Percentiles rank a stretch among this genome's conserved stretches.
phyloP scores from a whole-genome alignment of 2,797 vertebrate species.

The Gephyroberyx darwinii region DNA sequence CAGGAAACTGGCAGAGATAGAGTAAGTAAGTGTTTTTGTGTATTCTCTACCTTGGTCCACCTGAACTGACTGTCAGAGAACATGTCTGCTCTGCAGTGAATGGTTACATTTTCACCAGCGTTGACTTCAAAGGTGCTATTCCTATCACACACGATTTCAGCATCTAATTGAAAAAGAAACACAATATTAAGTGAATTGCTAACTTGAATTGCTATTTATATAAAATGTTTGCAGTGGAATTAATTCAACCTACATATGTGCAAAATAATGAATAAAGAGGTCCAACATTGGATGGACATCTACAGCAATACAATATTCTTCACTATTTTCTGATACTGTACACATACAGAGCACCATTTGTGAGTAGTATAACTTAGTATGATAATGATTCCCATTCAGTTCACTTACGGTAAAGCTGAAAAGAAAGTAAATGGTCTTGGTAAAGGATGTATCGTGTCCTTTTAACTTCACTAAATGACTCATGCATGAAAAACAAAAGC shows the following conservation, averaged over 20 bases:
- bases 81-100: slow-evolving; percentile 47
- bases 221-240: background rate
- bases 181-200: background rate
- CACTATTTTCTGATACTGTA: background rate
- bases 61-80: slow-evolving; percentile 38
- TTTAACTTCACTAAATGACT: background rate
- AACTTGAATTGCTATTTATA: background rate
- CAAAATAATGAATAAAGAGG: background rate
- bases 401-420: slow-evolving; percentile 2
- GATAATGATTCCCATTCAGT: background rate
- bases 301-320: too few relatives aligned
- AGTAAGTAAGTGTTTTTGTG: background rate
- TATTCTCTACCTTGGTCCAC: slow-evolving; percentile 75
- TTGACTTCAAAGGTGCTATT: slow-evolving; percentile 39
- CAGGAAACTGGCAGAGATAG: background rate
- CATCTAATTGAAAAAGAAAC: slow-evolving; percentile 51
- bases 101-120: slow-evolving; percentile 60
- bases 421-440: background rate
- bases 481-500: background rate
- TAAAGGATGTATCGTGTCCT: background rate
- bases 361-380: background rate
- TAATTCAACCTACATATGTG: background rate
- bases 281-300: too few relatives aligned
- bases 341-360: background rate
- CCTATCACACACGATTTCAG: slow-evolving; percentile 59